Base-by-base conservation (phyloP, 2,797 vertebrate species). In the Phataginus tricuspis region DNA sequence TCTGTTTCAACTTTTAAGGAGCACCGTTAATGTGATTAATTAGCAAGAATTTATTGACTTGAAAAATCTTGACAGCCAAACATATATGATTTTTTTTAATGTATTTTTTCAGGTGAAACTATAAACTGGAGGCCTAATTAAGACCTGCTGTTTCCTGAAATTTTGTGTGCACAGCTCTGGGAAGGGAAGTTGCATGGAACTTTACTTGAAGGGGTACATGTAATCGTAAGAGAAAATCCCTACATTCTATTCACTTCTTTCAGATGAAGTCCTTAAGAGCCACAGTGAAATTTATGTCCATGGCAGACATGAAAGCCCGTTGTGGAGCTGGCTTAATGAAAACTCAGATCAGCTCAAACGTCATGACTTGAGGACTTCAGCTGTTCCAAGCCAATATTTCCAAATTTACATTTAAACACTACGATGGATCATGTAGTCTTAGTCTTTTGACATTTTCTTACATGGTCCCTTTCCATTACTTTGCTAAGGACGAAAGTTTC, bases 91-190 rank as follows among this genome's bases (percentile, higher is more conserved):
- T 98, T 98, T 96, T 98, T 98, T 97, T 96, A 98, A 98, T 97
- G 72, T 99, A 98, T 98, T 99, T 99, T 98, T 98, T 98, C 98
- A 99, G 98, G 98, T 98, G 98, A 98, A 98, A 98, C 98, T 98
- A 98, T 99, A 98, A 99, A 99, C 97, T 96, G 88, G 86, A 91
- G 97, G 94, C 92, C 97, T 98, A 99, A 98, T 98, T 99, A 98
- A 98, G 98, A 98, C 98, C 98, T 98, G 98, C 98, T 98, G 98
- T 98, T 98, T 98, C 98, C 98, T 98, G 98, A 98, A 97, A 98
- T 98, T 98, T 98, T 96, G 97, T 98, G 96, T 97, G 98, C 86
- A 74, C 68, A 95, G 69, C 10, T 1, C 95, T 97, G 97, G 94
- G 96, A 98, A 98, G 97, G 98, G 98, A 97, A 97, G 97, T 96